Evolutionary conservation across 2,797 vertebrate species (phyloP).

Genomic region (Ficedula albicollis): DNA sequence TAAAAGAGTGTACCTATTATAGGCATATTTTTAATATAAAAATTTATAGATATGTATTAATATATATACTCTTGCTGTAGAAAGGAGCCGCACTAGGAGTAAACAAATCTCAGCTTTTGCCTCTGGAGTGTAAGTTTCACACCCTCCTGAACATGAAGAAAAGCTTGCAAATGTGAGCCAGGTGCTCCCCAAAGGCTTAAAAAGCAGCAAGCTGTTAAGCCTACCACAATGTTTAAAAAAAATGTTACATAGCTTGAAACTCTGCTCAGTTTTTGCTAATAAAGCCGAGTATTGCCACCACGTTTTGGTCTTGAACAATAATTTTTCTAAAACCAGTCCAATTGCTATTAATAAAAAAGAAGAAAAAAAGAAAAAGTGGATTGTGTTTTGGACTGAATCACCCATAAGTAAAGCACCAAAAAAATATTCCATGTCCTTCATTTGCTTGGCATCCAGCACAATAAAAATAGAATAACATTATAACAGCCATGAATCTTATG

Average conservation of each 20-base stretch:
- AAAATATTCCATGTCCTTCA: constrained; percentile 8
- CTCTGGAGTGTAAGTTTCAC: background rate
- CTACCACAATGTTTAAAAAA: background rate
- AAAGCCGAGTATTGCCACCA: background rate
- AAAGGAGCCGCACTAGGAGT: background rate
- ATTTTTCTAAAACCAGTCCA: background rate
- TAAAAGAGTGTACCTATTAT: background rate
- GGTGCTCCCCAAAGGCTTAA: background rate
- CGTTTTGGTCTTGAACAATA: background rate
- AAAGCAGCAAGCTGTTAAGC: background rate
- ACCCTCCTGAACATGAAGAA: background rate
- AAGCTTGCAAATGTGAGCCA: background rate
- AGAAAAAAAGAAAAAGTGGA: background rate
- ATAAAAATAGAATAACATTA: constrained; percentile 22
- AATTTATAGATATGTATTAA: background rate
- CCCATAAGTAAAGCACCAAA: background rate
- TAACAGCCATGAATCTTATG: constrained; percentile 3
- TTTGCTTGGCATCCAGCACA: constrained; percentile 6
- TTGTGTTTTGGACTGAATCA: background rate
- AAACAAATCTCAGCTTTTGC: background rate
- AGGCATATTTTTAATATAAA: background rate
- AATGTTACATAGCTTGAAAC: background rate
- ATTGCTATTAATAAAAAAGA: background rate
- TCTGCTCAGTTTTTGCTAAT: background rate
- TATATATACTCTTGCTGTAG: background rate